Evolutionary conservation across 2,113 vertebrate genomes (phyloP).

Genomic region (Tiliqua scincoides): DNA sequence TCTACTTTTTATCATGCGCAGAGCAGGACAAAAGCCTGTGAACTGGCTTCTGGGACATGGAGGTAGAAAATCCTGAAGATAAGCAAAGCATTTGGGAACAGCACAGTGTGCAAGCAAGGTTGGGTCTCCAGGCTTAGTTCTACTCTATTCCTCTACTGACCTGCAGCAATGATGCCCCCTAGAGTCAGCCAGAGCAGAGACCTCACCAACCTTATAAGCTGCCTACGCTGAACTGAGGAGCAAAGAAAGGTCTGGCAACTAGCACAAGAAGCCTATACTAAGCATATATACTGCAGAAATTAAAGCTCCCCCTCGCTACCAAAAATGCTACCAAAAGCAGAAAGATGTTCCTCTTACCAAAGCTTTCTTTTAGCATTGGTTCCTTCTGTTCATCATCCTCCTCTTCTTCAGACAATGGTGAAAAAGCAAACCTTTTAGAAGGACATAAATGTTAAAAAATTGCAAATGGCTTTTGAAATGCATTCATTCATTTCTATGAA

Average conservation of each 20-base stretch:
- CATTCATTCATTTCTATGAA: too few relatives aligned
- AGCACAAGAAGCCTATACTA: not conserved
- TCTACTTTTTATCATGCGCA: not conserved
- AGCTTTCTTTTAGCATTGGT: slow-evolving; percentile 96
- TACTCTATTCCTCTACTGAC: not conserved
- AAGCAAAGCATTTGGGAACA: not conserved
- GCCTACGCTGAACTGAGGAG: not conserved
- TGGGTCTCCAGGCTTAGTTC: not conserved
- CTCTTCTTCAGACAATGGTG: slow-evolving; percentile 92
- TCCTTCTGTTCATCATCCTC: slow-evolving; percentile 92
- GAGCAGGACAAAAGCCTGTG: not conserved
- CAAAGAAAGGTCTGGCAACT: not conserved
- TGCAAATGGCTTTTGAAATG: not conserved
- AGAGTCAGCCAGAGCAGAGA: not conserved
- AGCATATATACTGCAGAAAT: not conserved
- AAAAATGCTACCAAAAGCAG: not conserved
- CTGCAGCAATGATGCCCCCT: not conserved
- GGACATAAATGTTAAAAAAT: slow-evolving; percentile 29
- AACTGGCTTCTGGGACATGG: not conserved
- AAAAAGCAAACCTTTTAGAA: slow-evolving; percentile 91
- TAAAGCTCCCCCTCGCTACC: not conserved
- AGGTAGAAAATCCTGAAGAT: not conserved
- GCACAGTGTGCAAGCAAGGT: not conserved
- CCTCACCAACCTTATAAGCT: not conserved
- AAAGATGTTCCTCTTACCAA: slow-evolving; percentile 72